phyloP scores from a whole-genome alignment of 2,113 vertebrate species.

The Leucoraja erinaceus region DNA sequence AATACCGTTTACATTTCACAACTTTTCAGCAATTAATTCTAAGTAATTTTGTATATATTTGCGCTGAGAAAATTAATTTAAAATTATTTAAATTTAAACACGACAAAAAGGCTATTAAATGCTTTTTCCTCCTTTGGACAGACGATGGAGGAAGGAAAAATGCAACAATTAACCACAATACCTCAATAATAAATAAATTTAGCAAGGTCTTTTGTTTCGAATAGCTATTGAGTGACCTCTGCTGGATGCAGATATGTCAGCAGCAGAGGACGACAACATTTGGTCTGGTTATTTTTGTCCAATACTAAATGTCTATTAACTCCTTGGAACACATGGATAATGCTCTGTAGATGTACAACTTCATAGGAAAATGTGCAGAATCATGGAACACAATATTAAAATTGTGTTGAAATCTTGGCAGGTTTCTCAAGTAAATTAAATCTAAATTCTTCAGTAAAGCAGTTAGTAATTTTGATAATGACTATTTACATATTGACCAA shows the following conservation, averaged over 20 bases:
- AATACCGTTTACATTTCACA: background rate
- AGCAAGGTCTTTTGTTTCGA: background rate
- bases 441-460: background rate
- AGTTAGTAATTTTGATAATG: background rate
- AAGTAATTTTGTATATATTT: background rate
- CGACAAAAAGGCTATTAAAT: background rate
- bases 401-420: background rate
- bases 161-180: background rate
- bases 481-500: background rate
- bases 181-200: background rate
- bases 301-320: background rate
- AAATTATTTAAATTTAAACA: background rate
- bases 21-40: background rate
- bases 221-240: background rate
- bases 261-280: background rate
- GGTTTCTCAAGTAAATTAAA: background rate
- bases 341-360: background rate
- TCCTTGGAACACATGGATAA: background rate
- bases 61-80: background rate
- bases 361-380: background rate
- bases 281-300: background rate
- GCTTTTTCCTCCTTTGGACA: background rate
- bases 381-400: background rate
- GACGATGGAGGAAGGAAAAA: background rate
- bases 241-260: background rate